These are phyloP conservation scores for Ramphastos sulfuratus DNA, from an alignment of 2,113 vertebrate genomes.

Conservation along the genomic window DNA sequence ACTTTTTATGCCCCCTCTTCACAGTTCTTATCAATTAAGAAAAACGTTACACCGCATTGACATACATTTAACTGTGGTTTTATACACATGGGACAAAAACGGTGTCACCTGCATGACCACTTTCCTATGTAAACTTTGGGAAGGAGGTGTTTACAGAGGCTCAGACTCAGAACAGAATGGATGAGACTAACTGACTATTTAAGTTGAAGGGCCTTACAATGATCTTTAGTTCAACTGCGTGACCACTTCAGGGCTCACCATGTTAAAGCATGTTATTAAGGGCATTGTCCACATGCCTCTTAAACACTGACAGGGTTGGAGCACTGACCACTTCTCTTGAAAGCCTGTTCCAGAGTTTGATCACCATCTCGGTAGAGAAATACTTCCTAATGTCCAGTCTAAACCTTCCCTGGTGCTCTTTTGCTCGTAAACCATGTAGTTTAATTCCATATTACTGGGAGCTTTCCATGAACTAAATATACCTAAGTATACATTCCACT, in stretches of 20 bases:
- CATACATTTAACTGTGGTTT: fast-evolving
- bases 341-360: not conserved
- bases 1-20: not conserved
- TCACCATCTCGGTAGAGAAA: not conserved
- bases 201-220: not conserved
- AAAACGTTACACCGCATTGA: not conserved
- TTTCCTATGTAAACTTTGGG: not conserved
- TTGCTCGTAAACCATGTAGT: not conserved
- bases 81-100: not conserved
- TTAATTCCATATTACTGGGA: not conserved
- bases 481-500: not conserved
- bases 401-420: not conserved
- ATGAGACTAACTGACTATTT: not conserved
- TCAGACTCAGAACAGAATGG: not conserved
- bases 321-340: fast-evolving
- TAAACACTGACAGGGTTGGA: not conserved
- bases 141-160: not conserved
- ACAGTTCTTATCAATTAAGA: not conserved
- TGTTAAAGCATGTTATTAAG: not conserved
- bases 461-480: not conserved
- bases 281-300: not conserved
- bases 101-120: fast-evolving
- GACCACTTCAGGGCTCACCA: not conserved
- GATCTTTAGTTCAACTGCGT: not conserved
- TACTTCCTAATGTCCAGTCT: not conserved